A percentile compares a stretch with the other conserved stretches of the same genome.
These are phyloP conservation scores for Pollenia griseotomentosa DNA, from an alignment of 2,888 invertebrate genomes.

Conservation along the genomic window DNA sequence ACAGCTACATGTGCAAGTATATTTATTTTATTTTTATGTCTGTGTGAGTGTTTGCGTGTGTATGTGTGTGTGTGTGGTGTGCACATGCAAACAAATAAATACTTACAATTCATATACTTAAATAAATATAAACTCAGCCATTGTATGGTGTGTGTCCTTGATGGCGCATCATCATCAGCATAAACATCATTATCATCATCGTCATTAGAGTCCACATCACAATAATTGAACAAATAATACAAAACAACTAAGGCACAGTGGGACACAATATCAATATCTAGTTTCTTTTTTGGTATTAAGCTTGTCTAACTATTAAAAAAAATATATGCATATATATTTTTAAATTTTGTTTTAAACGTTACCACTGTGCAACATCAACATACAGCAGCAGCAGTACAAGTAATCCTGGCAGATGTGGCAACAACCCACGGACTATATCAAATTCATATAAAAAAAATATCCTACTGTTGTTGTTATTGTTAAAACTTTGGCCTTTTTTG, in stretches of 20 bases:
- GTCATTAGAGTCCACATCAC: conserved; percentile 3
- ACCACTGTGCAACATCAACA: conserved; percentile 14
- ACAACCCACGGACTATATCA: conserved; percentile 15
- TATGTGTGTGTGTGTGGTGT: neutral
- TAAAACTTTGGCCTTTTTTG: conserved; percentile 38
- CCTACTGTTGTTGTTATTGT: conserved; percentile 43
- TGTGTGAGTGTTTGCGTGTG: neutral
- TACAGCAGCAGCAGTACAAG: neutral
- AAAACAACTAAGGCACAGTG: conserved; percentile 30
- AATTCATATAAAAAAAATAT: conserved; percentile 38
- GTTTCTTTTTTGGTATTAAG: no score
- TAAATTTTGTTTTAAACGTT: neutral
- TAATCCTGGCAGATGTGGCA: conserved; percentile 6
- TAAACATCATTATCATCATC: conserved; percentile 36
- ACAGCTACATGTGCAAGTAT: neutral
- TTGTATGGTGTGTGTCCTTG: conserved; percentile 67
- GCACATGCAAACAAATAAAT: conserved; percentile 14
- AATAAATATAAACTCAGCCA: conserved; percentile 57
- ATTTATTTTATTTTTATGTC: neutral
- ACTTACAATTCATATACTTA: conserved; percentile 39
- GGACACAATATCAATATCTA: neutral
- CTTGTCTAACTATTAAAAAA: no score
- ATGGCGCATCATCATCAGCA: conserved; percentile 58
- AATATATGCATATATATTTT: no score
- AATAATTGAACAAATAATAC: conserved; percentile 6